Evolutionary conservation across 1,140 invertebrate species (phyloP).

Genomic region (Coelopa frigida): DNA sequence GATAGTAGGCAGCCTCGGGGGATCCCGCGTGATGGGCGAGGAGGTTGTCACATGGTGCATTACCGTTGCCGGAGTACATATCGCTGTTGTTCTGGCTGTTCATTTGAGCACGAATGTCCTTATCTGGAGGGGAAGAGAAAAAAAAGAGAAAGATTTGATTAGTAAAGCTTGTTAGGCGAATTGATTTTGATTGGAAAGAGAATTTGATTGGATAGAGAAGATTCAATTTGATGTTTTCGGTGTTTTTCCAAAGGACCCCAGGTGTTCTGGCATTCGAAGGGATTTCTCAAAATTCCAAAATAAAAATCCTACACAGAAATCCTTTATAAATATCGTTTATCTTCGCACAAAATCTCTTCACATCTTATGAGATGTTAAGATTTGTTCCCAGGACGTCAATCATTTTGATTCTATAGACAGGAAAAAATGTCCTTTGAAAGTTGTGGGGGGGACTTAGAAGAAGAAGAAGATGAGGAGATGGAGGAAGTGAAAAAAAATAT

Average conservation of each 20-base stretch:
- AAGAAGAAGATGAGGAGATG: neutral
- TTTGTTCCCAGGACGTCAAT: no score
- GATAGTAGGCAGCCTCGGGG: conserved; percentile 33
- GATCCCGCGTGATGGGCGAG: conserved; percentile 5
- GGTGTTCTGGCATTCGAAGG: no score
- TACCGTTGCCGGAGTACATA: conserved; percentile 10
- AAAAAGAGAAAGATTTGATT: conserved; percentile 5
- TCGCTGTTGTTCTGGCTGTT: conserved; percentile 16
- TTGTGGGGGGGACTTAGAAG: no score
- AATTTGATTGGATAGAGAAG: conserved; percentile 2
- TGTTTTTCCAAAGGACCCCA: no score
- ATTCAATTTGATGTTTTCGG: no score
- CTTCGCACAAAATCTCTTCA: no score
- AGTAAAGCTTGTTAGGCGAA: neutral
- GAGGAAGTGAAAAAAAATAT: neutral
- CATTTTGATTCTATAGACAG: no score
- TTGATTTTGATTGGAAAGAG: conserved; percentile 1
- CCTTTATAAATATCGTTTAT: no score
- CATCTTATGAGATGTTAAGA: no score
- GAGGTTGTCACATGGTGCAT: conserved; percentile 9
- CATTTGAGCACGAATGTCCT: conserved; percentile 40
- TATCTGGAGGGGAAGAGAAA: conserved; percentile 30
- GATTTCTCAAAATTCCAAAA: no score
- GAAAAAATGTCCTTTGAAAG: no score
- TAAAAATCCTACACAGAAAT: no score